These are phyloP conservation scores for Syngnathus rostellatus DNA, from an alignment of 2,797 vertebrate species.

Conservation along the genomic window DNA sequence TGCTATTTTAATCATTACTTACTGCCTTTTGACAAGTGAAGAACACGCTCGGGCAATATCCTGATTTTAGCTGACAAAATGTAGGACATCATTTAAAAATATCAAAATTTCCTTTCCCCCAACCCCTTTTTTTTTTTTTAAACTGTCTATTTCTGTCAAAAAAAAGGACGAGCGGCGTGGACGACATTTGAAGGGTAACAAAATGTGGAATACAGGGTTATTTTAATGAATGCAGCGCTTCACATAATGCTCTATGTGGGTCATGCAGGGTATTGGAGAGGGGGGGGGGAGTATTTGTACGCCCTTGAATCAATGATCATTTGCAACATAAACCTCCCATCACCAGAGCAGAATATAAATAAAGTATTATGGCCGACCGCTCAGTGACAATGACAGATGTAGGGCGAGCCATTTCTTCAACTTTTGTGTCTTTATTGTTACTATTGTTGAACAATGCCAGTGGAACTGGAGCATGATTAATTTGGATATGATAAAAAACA, in stretches of 20 bases:
- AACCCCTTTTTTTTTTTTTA: slow-evolving; percentile 41
- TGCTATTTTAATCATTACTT: slow-evolving; percentile 99
- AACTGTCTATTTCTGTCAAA: slow-evolving; percentile 61
- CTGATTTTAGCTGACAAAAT: slow-evolving; percentile 99
- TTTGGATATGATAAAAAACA: slow-evolving; percentile 41
- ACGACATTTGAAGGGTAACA: slow-evolving; percentile 50
- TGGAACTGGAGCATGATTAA: slow-evolving; percentile 66
- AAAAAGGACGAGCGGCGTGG: slow-evolving; percentile 51
- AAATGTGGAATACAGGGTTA: slow-evolving; percentile 43
- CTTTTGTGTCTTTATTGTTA: slow-evolving; percentile 69
- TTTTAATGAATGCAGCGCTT: slow-evolving; percentile 62
- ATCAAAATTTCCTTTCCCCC: slow-evolving; percentile 86
- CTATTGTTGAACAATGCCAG: slow-evolving; percentile 54
- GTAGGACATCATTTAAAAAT: slow-evolving; percentile 99
- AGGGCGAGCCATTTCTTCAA: slow-evolving; percentile 69
- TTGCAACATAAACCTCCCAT: slow-evolving; percentile 67
- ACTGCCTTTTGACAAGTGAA: slow-evolving; percentile 99
- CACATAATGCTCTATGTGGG: slow-evolving; percentile 69
- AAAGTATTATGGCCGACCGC: slow-evolving; percentile 68
- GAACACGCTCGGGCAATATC: slow-evolving; percentile 99
- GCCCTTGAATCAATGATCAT: slow-evolving; percentile 76
- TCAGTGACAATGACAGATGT: slow-evolving; percentile 78
- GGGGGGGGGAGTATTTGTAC: slow-evolving; percentile 66
- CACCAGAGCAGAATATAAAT: slow-evolving; percentile 72
- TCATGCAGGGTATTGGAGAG: slow-evolving; percentile 60